Percentiles rank a stretch among this genome's conserved stretches.
phyloP scores from a whole-genome alignment of 2,797 vertebrate genomes.

The Amblyraja radiata region DNA sequence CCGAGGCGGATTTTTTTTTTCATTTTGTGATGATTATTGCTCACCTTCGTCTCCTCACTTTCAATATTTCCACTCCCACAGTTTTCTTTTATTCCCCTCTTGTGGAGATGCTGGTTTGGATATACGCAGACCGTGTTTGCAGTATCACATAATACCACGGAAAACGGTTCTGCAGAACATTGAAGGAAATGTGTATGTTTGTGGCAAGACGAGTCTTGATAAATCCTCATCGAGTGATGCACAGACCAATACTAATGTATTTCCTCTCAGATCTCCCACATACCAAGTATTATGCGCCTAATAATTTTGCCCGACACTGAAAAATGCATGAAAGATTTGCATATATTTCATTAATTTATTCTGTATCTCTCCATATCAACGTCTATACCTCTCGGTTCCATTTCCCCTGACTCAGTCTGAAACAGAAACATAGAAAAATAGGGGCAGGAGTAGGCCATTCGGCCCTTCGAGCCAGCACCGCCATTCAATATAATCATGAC shows the following conservation, averaged over 20 bases:
- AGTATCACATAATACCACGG: background rate
- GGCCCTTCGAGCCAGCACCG: too few relatives aligned
- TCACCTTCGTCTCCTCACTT: too few relatives aligned
- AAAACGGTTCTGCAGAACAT: background rate
- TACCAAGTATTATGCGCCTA: background rate
- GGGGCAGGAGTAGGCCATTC: too few relatives aligned
- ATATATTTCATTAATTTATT: too few relatives aligned
- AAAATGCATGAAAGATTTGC: background rate
- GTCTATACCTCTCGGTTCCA: too few relatives aligned
- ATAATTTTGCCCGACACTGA: background rate
- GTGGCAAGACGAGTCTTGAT: background rate
- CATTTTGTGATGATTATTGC: too few relatives aligned
- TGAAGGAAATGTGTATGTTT: background rate
- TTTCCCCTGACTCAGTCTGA: too few relatives aligned
- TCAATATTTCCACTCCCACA: background rate
- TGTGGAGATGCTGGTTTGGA: background rate
- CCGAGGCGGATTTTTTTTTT: background rate
- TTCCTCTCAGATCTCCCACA: background rate
- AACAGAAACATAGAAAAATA: too few relatives aligned
- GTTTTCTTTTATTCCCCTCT: background rate
- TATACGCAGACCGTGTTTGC: background rate
- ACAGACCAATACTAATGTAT: background rate
- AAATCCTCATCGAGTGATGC: background rate
- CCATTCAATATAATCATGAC: too few relatives aligned
- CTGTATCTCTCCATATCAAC: too few relatives aligned